phyloP scores from a whole-genome alignment of 2,888 invertebrate species.

The Papilio elwesi region DNA sequence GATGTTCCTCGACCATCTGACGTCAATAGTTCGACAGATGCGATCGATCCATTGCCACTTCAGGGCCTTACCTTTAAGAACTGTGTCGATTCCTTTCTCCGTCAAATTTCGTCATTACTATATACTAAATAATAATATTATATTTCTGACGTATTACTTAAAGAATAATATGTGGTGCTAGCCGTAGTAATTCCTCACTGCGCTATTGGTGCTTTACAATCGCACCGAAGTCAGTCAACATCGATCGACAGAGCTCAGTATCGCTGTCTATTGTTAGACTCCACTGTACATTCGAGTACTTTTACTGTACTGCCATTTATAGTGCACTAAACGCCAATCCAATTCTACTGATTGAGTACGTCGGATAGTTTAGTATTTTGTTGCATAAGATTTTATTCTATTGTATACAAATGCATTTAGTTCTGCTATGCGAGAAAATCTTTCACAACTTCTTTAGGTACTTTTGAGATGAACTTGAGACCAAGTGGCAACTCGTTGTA shows the following conservation, averaged over 20 bases:
- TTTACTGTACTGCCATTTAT: constrained; percentile 14
- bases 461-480: too few species aligned
- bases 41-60: too few species aligned
- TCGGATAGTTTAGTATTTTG: neutral
- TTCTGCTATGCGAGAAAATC: neutral
- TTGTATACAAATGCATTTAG: neutral
- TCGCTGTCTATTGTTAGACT: constrained; percentile 14
- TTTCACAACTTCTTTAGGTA: neutral
- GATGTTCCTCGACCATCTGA: too few species aligned
- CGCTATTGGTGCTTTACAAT: neutral
- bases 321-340: constrained; percentile 19
- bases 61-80: too few species aligned
- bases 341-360: neutral
- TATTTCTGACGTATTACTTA: neutral
- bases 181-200: neutral
- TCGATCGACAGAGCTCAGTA: constrained; percentile 12
- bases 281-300: constrained; percentile 11
- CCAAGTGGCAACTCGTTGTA: too few species aligned
- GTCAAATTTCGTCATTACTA: too few species aligned
- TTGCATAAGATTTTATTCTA: neutral
- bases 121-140: too few species aligned
- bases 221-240: constrained; percentile 4
- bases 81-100: too few species aligned
- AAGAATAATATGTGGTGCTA: neutral
- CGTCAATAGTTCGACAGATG: too few species aligned